A percentile compares a stretch with the other conserved stretches of the same genome.
Evolutionary conservation across 2,797 vertebrate species (phyloP).

Genomic region (Rhabdophis nuchalis): DNA sequence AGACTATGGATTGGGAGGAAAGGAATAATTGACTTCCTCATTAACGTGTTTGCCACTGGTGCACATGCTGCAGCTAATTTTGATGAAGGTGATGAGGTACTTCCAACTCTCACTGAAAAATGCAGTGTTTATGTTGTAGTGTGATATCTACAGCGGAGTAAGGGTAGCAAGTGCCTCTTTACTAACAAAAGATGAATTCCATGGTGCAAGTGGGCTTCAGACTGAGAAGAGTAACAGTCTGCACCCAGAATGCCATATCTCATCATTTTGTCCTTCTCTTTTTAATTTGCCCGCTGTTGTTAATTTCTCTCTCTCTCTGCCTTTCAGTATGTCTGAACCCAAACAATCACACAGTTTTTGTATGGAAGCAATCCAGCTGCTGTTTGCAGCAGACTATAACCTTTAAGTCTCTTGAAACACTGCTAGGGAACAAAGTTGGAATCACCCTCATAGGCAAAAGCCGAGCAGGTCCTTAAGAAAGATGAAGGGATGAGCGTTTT

Average conservation of each 20-base stretch:
- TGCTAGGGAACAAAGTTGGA: not conserved
- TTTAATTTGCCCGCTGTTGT: not conserved
- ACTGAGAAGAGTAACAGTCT: not conserved
- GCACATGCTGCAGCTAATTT: not conserved
- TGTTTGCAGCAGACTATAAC: not conserved
- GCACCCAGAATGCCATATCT: not conserved
- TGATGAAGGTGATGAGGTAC: not conserved
- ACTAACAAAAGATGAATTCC: not conserved
- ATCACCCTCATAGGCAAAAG: not conserved
- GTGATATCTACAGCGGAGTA: not conserved
- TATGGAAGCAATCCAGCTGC: not conserved
- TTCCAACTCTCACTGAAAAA: not conserved
- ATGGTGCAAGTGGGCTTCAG: not conserved
- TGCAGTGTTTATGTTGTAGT: not conserved
- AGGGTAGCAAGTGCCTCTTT: not conserved
- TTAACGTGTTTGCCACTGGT: not conserved
- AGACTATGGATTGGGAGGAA: not conserved
- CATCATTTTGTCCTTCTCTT: not conserved
- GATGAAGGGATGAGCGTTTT: not conserved
- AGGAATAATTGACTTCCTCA: not conserved
- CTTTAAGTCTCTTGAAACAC: not conserved
- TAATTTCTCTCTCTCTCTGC: not conserved
- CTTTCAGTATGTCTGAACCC: not conserved
- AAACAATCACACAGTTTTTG: not conserved
- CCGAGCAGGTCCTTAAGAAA: not conserved